Evolutionary conservation across 2,113 vertebrate genomes (phyloP).

Genomic region (Equus przewalskii): DNA sequence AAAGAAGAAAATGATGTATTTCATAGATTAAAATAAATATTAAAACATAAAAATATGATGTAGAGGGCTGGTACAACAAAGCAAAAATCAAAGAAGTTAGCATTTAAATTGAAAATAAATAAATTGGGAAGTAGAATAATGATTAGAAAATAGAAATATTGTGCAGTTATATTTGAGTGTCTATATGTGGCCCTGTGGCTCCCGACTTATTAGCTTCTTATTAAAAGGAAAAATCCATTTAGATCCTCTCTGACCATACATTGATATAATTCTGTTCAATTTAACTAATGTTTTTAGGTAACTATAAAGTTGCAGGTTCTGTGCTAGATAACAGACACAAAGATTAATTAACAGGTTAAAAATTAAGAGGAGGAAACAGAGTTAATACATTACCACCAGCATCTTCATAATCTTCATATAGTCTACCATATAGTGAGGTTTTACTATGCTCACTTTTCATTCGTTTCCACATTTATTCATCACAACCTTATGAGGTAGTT

Average conservation of each 20-base stretch:
- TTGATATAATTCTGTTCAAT: constrained; percentile 8
- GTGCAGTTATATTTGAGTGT: neutral
- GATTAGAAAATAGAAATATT: constrained; percentile 25
- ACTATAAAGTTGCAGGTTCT: neutral
- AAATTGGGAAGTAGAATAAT: neutral
- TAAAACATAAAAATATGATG: neutral
- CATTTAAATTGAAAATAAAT: constrained; percentile 35
- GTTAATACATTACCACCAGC: neutral
- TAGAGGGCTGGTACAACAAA: neutral
- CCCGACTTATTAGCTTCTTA: neutral
- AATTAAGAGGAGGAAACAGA: neutral
- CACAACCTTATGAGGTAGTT: neutral
- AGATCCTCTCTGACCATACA: neutral
- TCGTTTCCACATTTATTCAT: constrained; percentile 8
- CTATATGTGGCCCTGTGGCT: neutral
- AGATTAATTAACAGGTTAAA: constrained; percentile 20
- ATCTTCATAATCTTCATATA: neutral
- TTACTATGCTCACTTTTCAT: neutral
- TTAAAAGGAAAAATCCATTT: neutral
- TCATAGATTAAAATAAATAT: neutral
- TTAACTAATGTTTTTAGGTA: neutral
- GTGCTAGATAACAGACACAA: neutral
- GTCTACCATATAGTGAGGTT: neutral
- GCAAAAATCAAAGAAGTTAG: neutral
- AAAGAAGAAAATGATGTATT: neutral